Base-by-base conservation (phyloP, 1,140 invertebrate genomes). In the Drosophila pruinosa region DNA sequence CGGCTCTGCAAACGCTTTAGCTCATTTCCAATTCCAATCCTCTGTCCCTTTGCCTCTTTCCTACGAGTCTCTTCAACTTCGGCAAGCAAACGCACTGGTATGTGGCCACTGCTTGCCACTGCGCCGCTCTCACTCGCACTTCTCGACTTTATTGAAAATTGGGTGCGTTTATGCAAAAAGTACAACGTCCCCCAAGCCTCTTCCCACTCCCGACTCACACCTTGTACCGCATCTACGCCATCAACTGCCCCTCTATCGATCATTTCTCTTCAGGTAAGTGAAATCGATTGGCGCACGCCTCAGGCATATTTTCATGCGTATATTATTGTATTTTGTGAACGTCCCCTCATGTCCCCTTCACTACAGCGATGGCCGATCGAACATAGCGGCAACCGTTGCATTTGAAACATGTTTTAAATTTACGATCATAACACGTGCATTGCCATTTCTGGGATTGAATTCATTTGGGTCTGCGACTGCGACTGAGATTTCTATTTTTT, bases 381-480 rank as follows among this genome's bases (percentile, higher is more conserved):
- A 14, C 45, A 14, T 14, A 26, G 26, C 15, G 47, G 24, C 39
- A 28, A n/a, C 47, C 68, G 43, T 67, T 85, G 76, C 80, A 86
- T 85, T 85, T 86, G 81, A 86, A 85, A 85, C 80, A 85, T 85
- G 81, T 77, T 74, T 85, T 71, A 85, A 85, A 85, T 85, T 86
- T 85, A 85, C 81, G 81, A 77, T 86, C 76, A 80, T 71, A 61
- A 74, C 82, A 85, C 80, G 80, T 85, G 80, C 81, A 86, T 85
- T 86, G 69, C 68, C 80, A 86, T 81, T 62, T 59, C 68, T 59
- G 67, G 72, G 48, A 38, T 70, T 72, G 67, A 62, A 74, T 83
- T 83, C 75, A 43, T 59, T 67, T 72, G 56, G 77, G 41, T 10
- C 36, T 17, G 12, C 6, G 7, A 15, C 36, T 10, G n/a, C 21